Conservation (phyloP, 1,140 invertebrate species). For the Sweltsa coloradensis region DNA sequence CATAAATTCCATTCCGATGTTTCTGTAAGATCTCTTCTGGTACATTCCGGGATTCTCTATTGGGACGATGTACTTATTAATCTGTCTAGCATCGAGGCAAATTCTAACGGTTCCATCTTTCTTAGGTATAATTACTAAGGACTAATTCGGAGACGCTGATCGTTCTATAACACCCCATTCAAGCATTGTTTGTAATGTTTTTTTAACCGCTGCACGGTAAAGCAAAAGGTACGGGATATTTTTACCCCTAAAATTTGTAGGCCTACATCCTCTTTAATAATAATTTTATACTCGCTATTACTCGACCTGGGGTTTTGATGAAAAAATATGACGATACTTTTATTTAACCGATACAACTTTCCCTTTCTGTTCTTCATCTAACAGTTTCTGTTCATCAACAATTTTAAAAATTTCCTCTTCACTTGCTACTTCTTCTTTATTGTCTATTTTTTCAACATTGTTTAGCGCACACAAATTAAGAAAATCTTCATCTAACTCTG, state of each 20-base stretch:
- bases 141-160: neutral
- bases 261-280: neutral
- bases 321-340: too few relatives aligned
- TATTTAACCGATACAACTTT: too few relatives aligned
- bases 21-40: conserved; percentile 16
- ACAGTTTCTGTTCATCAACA: too few relatives aligned
- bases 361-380: too few relatives aligned
- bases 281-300: neutral
- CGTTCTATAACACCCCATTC: neutral
- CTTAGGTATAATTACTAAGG: neutral
- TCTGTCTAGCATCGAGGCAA: neutral
- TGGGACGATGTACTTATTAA: neutral
- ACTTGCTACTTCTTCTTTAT: too few relatives aligned
- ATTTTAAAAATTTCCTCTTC: too few relatives aligned
- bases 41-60: neutral
- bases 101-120: neutral
- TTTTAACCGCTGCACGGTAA: neutral
- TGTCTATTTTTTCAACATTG: too few relatives aligned
- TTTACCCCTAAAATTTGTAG: neutral
- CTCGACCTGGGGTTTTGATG: neutral
- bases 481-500: too few relatives aligned
- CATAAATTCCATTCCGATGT: conserved; percentile 21
- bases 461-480: too few relatives aligned
- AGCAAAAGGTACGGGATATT: neutral
- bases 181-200: neutral